Conservation (phyloP, 2,113 vertebrate genomes). For the Trichechus manatus region DNA sequence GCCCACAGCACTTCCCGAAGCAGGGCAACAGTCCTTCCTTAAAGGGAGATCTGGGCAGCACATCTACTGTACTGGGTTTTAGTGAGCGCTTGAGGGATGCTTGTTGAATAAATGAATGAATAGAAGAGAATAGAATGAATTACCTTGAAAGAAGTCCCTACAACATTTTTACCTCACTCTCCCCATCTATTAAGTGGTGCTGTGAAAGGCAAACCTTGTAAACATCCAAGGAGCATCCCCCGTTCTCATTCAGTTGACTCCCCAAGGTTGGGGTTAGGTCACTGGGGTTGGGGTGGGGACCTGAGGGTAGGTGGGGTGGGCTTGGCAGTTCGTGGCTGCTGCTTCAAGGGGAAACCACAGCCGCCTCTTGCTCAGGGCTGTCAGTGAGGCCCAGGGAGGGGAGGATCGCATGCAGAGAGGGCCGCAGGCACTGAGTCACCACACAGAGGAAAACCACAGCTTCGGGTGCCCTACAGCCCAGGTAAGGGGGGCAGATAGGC, state of each 20-base stretch:
- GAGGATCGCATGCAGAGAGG: neutral
- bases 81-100: constrained; percentile 7
- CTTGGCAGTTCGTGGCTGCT: constrained; percentile 44
- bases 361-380: neutral
- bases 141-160: neutral
- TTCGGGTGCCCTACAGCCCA: neutral
- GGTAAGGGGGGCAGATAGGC: neutral
- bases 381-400: constrained; percentile 16
- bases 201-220: neutral
- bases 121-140: neutral
- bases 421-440: constrained; percentile 25
- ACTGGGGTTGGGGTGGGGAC: neutral
- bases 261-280: neutral
- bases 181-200: neutral
- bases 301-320: neutral
- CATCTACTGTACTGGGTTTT: neutral
- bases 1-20: neutral
- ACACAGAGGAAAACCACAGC: constrained; percentile 64
- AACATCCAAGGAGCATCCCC: neutral
- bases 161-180: neutral
- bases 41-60: neutral
- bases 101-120: neutral
- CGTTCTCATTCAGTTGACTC: neutral
- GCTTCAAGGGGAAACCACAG: constrained; percentile 57
- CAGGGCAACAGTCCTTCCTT: neutral